A percentile compares a stretch with the other conserved stretches of the same genome.
Conservation (phyloP, 2,797 vertebrate genomes). For the Potorous gilbertii region DNA sequence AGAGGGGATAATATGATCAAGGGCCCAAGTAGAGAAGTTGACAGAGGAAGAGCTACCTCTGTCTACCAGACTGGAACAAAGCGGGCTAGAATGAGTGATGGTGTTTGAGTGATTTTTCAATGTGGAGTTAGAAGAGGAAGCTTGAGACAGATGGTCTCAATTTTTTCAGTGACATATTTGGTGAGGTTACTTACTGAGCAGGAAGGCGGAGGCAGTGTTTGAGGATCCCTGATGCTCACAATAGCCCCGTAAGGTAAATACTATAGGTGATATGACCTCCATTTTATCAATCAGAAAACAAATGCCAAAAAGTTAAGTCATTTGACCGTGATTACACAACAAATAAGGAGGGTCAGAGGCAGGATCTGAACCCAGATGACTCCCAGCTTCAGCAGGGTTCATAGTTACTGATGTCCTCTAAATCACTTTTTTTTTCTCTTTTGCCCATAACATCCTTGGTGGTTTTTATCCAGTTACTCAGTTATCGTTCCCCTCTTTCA, state of each 20-base stretch:
- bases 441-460: background rate
- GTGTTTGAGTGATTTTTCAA: background rate
- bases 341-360: too few species aligned
- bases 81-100: background rate
- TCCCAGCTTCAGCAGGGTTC: background rate
- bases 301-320: background rate
- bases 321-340: background rate
- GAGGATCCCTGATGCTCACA: background rate
- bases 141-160: background rate
- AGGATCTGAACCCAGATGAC: background rate
- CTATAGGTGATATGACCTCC: background rate
- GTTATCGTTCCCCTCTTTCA: background rate
- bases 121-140: background rate
- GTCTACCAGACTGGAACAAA: background rate
- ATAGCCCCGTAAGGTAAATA: background rate
- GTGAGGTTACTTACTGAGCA: background rate
- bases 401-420: background rate
- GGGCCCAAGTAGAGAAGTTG: background rate
- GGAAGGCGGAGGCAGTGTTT: background rate
- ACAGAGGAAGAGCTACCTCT: background rate
- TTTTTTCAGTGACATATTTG: background rate
- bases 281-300: background rate
- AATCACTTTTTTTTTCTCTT: background rate
- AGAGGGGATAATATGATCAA: background rate
- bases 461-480: background rate